phyloP scores from a whole-genome alignment of 64 coral and sea anemone genomes.

The Platygyra sinensis region DNA sequence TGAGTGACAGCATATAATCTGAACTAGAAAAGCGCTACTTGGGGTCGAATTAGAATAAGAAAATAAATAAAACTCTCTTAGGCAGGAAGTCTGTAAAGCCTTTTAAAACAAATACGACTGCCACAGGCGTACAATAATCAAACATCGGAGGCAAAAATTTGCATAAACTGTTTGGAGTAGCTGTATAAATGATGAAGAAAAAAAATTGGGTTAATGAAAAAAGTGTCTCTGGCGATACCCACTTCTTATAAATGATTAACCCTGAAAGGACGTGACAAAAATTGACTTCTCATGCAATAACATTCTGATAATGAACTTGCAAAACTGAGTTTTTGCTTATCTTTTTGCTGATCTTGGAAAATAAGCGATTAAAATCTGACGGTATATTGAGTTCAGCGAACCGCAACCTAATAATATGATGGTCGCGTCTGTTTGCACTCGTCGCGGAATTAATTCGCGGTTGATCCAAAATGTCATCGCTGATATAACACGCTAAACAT shows the following conservation, averaged over 20 bases:
- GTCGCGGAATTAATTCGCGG: background rate
- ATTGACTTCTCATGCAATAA: background rate
- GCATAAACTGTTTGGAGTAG: conserved; percentile 16
- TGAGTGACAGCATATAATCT: background rate
- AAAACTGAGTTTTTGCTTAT: background rate
- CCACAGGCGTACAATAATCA: background rate
- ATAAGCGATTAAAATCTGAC: too few species aligned
- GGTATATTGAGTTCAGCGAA: too few species aligned
- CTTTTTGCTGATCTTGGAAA: background rate
- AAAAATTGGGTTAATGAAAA: background rate
- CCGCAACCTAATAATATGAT: background rate
- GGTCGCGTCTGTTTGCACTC: background rate
- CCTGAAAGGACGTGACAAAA: background rate
- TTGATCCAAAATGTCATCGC: background rate
- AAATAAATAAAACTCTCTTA: background rate
- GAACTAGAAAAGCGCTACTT: background rate
- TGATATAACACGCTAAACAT: background rate
- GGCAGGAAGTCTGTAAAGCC: background rate
- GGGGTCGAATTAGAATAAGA: background rate
- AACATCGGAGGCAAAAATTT: background rate
- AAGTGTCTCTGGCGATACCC: background rate
- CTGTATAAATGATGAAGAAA: background rate
- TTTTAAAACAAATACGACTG: background rate
- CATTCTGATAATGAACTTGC: background rate
- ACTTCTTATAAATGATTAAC: background rate